phyloP scores from a whole-genome alignment of 2,113 vertebrate species.

The Penelope pileata region DNA sequence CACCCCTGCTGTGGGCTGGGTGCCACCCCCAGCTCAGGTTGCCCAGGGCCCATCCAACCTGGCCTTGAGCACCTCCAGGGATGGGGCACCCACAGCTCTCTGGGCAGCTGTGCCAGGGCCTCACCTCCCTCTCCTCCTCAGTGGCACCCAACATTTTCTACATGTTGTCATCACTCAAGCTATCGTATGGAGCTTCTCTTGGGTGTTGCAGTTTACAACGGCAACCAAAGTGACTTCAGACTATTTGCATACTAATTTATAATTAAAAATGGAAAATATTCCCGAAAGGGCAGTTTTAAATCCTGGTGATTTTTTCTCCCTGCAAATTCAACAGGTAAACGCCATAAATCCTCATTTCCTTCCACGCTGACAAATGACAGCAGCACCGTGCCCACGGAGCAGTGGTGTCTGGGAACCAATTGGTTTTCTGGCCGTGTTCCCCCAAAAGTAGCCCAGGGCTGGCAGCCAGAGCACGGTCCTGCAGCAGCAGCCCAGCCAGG shows the following conservation, averaged over 20 bases:
- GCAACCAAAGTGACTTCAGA: conserved; percentile 15
- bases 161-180: background rate
- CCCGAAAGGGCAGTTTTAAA: background rate
- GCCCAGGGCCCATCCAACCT: too few relatives aligned
- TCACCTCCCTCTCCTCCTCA: background rate
- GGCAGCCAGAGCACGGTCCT: background rate
- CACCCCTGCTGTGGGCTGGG: too few relatives aligned
- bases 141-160: background rate
- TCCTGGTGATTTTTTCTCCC: background rate
- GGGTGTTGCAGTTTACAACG: background rate
- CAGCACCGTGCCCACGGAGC: background rate
- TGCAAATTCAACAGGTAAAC: background rate
- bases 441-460: background rate
- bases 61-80: too few relatives aligned
- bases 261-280: conserved; percentile 22
- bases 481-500: background rate
- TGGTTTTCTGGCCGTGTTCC: background rate
- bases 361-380: background rate
- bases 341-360: conserved; percentile 32
- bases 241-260: conserved; percentile 31
- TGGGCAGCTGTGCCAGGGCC: background rate
- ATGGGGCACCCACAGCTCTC: background rate
- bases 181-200: background rate
- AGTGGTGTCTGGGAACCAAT: background rate
- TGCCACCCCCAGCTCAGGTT: too few relatives aligned